These are phyloP conservation scores for Tipula confusa DNA, from an alignment of 2,888 invertebrate genomes.

Conservation along the genomic window DNA sequence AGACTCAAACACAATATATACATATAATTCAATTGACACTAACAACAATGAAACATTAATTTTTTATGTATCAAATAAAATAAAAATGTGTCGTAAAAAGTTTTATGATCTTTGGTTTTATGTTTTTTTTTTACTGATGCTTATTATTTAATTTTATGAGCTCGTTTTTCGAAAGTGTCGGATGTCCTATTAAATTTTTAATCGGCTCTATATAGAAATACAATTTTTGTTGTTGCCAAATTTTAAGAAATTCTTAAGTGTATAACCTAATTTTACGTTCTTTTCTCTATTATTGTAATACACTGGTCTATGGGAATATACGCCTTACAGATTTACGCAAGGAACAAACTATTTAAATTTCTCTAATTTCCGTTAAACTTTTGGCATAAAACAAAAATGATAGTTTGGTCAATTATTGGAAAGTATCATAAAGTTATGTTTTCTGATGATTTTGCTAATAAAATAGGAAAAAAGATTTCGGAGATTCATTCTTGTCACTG, in stretches of 20 bases:
- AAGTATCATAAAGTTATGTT: too few species aligned
- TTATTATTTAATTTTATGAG: conserved; percentile 20
- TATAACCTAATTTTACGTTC: background rate
- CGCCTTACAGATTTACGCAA: too few species aligned
- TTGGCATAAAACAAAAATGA: too few species aligned
- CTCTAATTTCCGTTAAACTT: too few species aligned
- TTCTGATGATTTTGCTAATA: too few species aligned
- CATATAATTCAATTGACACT: background rate
- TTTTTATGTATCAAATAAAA: conserved; percentile 20
- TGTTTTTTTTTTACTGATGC: background rate
- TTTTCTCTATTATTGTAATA: too few species aligned
- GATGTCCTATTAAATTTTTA: background rate
- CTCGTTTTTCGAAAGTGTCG: background rate
- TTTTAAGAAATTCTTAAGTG: background rate
- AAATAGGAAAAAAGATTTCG: too few species aligned
- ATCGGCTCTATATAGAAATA: background rate
- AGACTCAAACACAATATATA: background rate
- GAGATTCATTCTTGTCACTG: too few species aligned
- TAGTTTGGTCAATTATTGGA: too few species aligned
- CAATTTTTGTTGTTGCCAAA: background rate
- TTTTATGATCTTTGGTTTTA: conserved; percentile 20
- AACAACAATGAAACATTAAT: conserved; percentile 20
- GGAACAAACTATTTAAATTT: too few species aligned
- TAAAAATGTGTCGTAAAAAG: conserved; percentile 15
- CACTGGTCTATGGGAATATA: too few species aligned